phyloP scores from a whole-genome alignment of 1,140 invertebrate species.

The Microplitis mediator region DNA sequence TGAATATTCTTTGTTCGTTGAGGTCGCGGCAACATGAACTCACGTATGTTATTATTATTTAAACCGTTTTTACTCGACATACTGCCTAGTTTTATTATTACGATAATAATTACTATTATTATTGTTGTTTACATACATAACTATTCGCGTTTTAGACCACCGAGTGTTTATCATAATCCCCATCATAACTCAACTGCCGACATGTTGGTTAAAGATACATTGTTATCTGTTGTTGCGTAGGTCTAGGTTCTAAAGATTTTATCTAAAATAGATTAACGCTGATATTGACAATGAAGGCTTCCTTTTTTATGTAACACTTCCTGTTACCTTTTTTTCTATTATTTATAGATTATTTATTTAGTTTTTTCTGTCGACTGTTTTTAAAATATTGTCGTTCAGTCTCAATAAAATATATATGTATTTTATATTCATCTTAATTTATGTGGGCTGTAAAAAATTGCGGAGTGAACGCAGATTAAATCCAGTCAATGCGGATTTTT shows the following conservation, averaged over 20 bases:
- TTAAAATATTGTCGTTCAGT: not conserved
- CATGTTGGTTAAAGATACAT: slow-evolving; percentile 35
- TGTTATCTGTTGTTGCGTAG: slow-evolving; percentile 39
- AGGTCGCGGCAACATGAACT: slow-evolving; percentile 42
- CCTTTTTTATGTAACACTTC: not conserved
- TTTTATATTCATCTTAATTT: no score
- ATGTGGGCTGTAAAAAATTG: no score
- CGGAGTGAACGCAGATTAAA: no score
- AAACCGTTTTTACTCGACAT: not conserved
- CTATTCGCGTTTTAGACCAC: not conserved
- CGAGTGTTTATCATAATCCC: no score
- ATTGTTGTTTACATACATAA: not conserved
- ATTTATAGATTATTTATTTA: not conserved
- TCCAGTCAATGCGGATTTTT: no score
- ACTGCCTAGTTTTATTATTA: slow-evolving; percentile 1
- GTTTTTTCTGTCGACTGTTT: not conserved
- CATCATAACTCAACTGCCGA: not conserved
- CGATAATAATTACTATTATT: no score
- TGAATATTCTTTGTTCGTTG: slow-evolving; percentile 45
- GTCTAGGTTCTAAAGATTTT: slow-evolving; percentile 41
- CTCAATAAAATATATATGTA: no score
- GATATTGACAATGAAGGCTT: not conserved
- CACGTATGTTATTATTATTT: slow-evolving; percentile 9
- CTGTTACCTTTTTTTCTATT: not conserved
- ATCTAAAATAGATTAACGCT: slow-evolving; percentile 15